Base-by-base conservation (phyloP, 2,888 invertebrate genomes). In the Agrenia bidenticulata region DNA sequence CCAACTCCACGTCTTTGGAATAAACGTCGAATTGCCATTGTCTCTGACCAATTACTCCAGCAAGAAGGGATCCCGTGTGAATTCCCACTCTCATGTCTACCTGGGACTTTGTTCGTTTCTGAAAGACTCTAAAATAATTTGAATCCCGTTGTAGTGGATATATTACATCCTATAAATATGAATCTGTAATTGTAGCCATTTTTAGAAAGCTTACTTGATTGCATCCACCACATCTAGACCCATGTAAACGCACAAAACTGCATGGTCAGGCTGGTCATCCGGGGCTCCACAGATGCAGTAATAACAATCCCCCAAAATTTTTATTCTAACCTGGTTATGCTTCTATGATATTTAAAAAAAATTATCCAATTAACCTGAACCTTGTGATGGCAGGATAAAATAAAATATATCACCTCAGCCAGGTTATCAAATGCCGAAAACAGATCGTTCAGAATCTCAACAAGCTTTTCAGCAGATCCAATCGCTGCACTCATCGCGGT, bases 21-120 rank as follows among this genome's bases (percentile, higher is more conserved):
- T 95, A 93, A 45, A 95, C 94, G 79, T 95, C 95, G 80, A 93
- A 95, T 81, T 95, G 95, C 94, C 94, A 95, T 80, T 95, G 94
- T 39, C 92, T 84, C 80, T 94, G 94, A 0, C 95, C 95, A 60
- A 95, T 84, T 62, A 95, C 94, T 0, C 95, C 95, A 5, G 94
- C 94, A 63, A 95, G 82, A 19, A 95, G 90, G 1, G 94, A 94
- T 1, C 95, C 95, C 0, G 95, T 94, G 81, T 95, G 94, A 77
- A 95, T 93, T 45, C 94, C 95, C 60, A 95, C 94, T 66, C 92
- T 83, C 88, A 88, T 89, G 82, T 95, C 94, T 74, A 95, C 94
- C 5, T 92, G 92, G 54, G 93, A 93, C 79, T 92, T 91, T 0
- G 94, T 93, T 72, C 89, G 92, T 80, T 94, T 90, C 78, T 93